Conservation (phyloP, 2,797 vertebrate genomes). For the Saxicola maurus region DNA sequence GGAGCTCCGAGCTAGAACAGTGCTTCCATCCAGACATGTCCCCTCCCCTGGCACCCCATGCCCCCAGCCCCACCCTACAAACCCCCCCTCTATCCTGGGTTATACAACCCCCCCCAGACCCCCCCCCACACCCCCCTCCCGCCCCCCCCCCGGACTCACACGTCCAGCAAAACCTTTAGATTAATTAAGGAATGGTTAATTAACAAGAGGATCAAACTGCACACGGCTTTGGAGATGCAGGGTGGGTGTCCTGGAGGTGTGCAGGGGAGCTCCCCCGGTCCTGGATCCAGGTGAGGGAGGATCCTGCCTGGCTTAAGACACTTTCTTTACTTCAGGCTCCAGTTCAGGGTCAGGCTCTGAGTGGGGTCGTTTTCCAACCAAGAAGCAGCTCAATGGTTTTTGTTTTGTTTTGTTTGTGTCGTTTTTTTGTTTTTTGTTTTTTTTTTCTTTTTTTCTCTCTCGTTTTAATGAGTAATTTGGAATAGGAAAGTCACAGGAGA, state of each 20-base stretch:
- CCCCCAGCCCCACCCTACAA: background rate
- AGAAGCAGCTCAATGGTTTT: constrained; percentile 47
- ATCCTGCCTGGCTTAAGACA: constrained; percentile 42
- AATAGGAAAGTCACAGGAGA: constrained; percentile 66
- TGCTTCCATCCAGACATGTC: background rate
- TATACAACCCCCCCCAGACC: background rate
- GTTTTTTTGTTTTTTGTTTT: background rate
- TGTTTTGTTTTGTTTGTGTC: background rate
- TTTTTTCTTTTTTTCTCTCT: background rate
- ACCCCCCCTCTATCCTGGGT: background rate
- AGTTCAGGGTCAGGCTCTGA: constrained; percentile 36
- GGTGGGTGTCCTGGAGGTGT: background rate
- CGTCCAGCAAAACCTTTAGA: constrained; percentile 20
- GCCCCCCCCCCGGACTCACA: background rate
- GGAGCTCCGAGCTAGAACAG: background rate
- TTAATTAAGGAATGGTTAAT: constrained; percentile 61
- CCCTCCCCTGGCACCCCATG: background rate
- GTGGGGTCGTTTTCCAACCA: constrained; percentile 21
- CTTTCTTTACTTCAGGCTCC: constrained; percentile 17
- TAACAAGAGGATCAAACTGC: constrained; percentile 22
- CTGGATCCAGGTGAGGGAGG: background rate
- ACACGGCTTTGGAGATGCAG: constrained; percentile 45
- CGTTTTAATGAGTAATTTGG: constrained; percentile 38
- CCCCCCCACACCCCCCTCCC: background rate
- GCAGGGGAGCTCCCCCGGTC: background rate